phyloP scores from a whole-genome alignment of 2,113 vertebrate species.

The Diglossa brunneiventris region DNA sequence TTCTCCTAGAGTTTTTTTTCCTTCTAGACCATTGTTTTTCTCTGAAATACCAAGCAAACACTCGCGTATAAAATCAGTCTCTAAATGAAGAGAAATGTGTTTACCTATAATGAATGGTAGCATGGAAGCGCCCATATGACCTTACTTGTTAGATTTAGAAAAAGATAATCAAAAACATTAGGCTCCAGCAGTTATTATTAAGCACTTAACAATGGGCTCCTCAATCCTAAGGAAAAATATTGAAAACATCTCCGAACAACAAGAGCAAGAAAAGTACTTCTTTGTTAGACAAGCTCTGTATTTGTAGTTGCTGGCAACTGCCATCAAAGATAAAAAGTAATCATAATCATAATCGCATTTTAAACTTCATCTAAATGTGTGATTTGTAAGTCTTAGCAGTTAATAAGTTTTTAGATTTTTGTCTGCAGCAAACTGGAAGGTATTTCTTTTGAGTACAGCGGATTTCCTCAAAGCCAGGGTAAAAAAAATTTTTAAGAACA shows the following conservation, averaged over 20 bases:
- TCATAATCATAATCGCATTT: background rate
- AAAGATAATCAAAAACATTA: background rate
- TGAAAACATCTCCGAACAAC: background rate
- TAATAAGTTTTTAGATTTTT: constrained; percentile 3
- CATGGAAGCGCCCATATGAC: background rate
- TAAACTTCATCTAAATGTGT: background rate
- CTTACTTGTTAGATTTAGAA: background rate
- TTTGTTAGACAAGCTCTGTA: background rate
- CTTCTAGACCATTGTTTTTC: background rate
- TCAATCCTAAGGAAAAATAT: background rate
- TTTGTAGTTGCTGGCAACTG: background rate
- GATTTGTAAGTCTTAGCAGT: background rate
- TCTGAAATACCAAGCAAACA: background rate
- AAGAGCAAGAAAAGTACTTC: background rate
- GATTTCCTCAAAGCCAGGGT: background rate
- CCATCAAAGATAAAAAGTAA: background rate
- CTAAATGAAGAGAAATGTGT: background rate
- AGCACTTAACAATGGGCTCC: background rate
- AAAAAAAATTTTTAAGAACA: constrained; percentile 16
- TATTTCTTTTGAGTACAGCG: background rate
- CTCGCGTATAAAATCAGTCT: background rate
- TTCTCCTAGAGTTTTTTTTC: background rate
- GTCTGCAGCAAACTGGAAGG: background rate
- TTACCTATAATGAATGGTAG: background rate
- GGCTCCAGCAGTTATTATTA: background rate